Percentiles rank a stretch among this genome's conserved stretches.
Conservation (phyloP, 2,797 vertebrate species). For the Gymnothorax reevesii region DNA sequence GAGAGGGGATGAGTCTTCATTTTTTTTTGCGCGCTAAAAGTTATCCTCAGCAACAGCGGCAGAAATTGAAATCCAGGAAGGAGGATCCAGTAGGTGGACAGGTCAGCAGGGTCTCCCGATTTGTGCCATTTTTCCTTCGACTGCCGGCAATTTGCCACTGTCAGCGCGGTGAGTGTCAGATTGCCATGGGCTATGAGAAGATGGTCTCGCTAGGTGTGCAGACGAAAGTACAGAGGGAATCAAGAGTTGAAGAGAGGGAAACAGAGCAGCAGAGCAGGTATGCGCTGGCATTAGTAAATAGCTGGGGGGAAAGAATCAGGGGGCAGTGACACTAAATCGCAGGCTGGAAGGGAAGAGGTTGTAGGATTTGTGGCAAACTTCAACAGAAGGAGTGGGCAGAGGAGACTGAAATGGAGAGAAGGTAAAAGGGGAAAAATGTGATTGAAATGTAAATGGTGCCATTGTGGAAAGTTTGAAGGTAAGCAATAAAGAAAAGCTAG, state of each 20-base stretch:
- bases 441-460: background rate
- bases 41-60: background rate
- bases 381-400: background rate
- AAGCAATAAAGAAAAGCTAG: background rate
- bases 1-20: background rate
- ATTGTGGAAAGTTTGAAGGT: background rate
- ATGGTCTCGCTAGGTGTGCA: background rate
- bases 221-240: background rate
- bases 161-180: background rate
- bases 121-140: background rate
- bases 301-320: background rate
- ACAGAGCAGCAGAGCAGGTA: background rate
- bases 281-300: background rate
- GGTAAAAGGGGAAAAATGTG: background rate
- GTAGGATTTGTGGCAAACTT: background rate
- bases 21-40: background rate
- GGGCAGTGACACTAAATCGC: background rate
- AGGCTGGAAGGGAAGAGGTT: background rate
- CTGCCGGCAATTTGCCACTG: background rate
- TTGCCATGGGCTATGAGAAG: constrained; percentile 3
- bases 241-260: background rate
- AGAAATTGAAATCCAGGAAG: background rate
- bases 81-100: background rate
- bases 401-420: background rate
- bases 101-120: background rate